phyloP scores from a whole-genome alignment of 2,113 vertebrate genomes.

The Zosterops hypoxanthus region DNA sequence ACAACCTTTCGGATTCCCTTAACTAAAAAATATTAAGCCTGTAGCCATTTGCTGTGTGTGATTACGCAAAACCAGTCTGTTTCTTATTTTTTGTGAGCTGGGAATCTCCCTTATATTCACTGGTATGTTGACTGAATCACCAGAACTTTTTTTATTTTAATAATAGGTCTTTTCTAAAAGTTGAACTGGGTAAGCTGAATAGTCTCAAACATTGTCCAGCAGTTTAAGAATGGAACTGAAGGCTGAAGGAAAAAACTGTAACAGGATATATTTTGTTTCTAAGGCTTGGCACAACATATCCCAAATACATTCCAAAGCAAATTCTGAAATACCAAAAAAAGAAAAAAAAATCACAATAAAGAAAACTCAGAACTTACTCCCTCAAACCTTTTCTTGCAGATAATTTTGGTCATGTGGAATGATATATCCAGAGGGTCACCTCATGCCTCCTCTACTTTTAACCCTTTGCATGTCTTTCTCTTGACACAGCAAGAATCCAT shows the following conservation, averaged over 20 bases:
- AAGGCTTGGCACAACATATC: background rate
- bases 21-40: background rate
- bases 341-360: background rate
- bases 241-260: background rate
- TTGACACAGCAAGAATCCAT: background rate
- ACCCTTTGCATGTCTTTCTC: background rate
- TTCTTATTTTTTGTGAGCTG: background rate
- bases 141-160: background rate
- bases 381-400: background rate
- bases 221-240: background rate
- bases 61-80: background rate
- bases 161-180: background rate
- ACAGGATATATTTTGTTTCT: conserved; percentile 25
- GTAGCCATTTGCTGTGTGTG: background rate
- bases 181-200: background rate
- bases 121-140: conserved; percentile 12
- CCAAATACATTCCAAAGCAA: background rate
- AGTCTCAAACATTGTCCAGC: background rate
- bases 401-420: background rate
- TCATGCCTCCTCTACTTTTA: background rate
- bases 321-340: background rate
- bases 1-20: background rate
- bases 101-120: conserved; percentile 13
- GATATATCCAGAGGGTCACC: background rate
- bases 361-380: background rate